These are phyloP conservation scores for Halichoeres trimaculatus DNA, from an alignment of 2,113 vertebrate genomes.

Conservation along the genomic window DNA sequence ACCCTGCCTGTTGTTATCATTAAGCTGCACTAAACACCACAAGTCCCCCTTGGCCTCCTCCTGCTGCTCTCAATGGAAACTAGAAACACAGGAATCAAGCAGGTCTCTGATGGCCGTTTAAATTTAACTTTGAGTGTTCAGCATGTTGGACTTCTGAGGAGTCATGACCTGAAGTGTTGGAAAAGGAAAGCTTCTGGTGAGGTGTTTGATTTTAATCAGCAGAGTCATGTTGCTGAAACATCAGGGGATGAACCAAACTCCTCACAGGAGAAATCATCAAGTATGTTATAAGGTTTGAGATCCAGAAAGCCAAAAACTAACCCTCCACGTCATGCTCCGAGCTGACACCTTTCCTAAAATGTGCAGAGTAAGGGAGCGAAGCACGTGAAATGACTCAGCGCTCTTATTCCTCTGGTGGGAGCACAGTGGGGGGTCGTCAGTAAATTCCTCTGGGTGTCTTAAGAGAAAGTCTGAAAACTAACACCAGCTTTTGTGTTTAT, in stretches of 20 bases:
- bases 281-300: background rate
- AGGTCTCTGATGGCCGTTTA: no score
- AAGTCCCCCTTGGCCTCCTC: no score
- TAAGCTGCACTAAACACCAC: no score
- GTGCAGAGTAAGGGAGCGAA: conserved; percentile 36
- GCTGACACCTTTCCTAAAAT: conserved; percentile 52
- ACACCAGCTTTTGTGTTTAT: conserved; percentile 58
- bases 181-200: background rate
- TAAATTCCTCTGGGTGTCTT: conserved; percentile 61
- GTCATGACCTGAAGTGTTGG: no score
- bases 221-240: no score
- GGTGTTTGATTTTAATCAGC: no score
- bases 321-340: background rate
- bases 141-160: no score
- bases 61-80: no score
- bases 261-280: background rate
- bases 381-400: conserved; percentile 45
- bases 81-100: no score
- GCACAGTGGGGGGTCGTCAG: conserved; percentile 49
- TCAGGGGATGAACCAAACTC: background rate
- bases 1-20: no score
- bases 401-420: conserved; percentile 46
- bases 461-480: conserved; percentile 31
- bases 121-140: no score
- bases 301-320: background rate